Evolutionary conservation across 2,113 vertebrate genomes (phyloP), one percentile per base, ranked within the genome.

Genomic region (Pontoporia blainvillei): DNA sequence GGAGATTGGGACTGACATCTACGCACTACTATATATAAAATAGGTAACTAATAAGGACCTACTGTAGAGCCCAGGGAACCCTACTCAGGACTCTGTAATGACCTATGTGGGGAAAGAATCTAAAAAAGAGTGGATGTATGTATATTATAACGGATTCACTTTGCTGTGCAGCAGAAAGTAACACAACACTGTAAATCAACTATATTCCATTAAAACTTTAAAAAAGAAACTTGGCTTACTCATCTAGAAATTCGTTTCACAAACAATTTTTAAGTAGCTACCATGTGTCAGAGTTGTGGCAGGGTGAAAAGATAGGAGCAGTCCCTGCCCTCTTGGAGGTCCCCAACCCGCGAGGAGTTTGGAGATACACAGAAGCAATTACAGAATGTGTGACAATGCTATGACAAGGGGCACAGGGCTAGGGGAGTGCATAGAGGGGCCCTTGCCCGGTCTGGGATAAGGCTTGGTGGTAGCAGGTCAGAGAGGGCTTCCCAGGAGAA

Each of bases 381-480:
- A 11, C 5, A 46, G 67, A 66, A 14, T 2, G 1, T 13, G 23
- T 52, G 39, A 36, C 6, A 1, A 18, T 3, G 46, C 34, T 83
- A 27, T 27, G 44, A 31, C 1, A 14, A 54, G 52, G 46, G 15
- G 15, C 27, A 6, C 49, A 23, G 75, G 46, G n/a, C 31, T 3
- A 4, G n/a, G 3, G 1, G 1, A n/a, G n/a, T 54, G 41, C 34
- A 31, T 0, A 3, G 20, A 20, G 72, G 49, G 9, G 29, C 29
- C 46, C 29, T 11, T 11, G 57, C 34, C 34, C 23, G 31, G 44
- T 29, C 59, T 39, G 9, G n/a, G 75, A 3, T 5, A 34, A n/a
- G 44, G 25, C 12, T 21, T 3, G 36, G 13, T 3, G 8, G 44
- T 8, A 5, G 31, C 10, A 21, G 23, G 20, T 27, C 52, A 2